Percentiles rank a stretch among this genome's conserved stretches.
phyloP scores from a whole-genome alignment of 2,888 invertebrate genomes.

The Crocallis elinguaria region DNA sequence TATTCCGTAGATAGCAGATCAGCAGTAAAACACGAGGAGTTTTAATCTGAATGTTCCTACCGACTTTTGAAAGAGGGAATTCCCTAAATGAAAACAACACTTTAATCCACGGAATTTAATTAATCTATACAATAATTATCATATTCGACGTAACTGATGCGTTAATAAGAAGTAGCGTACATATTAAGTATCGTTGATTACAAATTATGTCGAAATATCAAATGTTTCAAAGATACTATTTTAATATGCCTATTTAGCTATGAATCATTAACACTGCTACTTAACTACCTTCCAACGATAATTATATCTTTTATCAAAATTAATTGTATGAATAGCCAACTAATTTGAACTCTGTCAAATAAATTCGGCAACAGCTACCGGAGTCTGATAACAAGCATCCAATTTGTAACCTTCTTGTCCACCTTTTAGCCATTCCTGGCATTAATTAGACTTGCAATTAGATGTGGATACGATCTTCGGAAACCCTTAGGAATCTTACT shows the following conservation, averaged over 20 bases:
- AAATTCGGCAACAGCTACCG: conserved; percentile 30
- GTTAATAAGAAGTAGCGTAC: no score
- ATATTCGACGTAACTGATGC: no score
- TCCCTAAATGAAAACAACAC: no score
- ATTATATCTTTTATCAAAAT: conserved; percentile 12
- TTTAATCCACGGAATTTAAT: no score
- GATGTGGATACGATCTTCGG: conserved; percentile 50
- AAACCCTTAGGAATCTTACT: conserved; percentile 42
- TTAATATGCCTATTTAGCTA: neutral
- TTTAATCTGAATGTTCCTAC: no score
- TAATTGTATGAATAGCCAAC: neutral
- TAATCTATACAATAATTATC: no score
- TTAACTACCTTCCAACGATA: neutral
- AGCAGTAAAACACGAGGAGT: no score
- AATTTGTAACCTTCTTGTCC: conserved; percentile 44
- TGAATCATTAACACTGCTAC: neutral
- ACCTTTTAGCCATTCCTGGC: conserved; percentile 44
- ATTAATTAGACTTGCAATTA: conserved; percentile 59
- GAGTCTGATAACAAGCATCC: conserved; percentile 23
- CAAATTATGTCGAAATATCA: neutral
- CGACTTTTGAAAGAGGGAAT: no score
- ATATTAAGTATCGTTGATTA: neutral
- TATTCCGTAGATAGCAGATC: neutral
- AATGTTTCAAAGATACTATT: no score
- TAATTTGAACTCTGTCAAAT: conserved; percentile 15